Percentiles rank a stretch among this genome's conserved stretches.
Evolutionary conservation across 2,113 vertebrate species (phyloP).

Genomic region (Podiceps cristatus): DNA sequence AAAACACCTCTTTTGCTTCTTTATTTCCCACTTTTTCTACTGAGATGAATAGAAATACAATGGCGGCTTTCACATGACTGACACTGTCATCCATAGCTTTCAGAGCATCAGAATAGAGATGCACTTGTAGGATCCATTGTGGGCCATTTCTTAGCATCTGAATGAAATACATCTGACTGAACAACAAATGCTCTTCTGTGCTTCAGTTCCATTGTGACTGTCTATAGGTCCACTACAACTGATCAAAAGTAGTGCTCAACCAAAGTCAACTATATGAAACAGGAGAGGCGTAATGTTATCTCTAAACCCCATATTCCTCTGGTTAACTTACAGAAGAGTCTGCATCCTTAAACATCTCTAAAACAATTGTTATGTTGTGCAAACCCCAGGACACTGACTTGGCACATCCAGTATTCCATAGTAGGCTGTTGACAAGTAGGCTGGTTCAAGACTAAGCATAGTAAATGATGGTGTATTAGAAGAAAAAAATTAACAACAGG

Average conservation of each 20-base stretch:
- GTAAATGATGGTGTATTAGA: neutral
- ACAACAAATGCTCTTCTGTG: neutral
- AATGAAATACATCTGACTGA: neutral
- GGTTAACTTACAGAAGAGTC: neutral
- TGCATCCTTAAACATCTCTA: neutral
- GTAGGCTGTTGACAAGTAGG: too few relatives aligned
- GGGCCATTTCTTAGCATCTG: neutral
- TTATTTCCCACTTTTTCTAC: neutral
- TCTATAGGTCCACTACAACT: neutral
- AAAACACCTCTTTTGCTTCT: neutral
- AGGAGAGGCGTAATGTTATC: neutral
- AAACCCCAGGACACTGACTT: neutral
- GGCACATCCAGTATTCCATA: neutral
- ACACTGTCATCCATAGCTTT: neutral
- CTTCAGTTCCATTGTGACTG: neutral
- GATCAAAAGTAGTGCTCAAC: neutral
- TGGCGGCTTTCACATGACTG: neutral
- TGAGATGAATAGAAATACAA: neutral
- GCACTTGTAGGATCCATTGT: neutral
- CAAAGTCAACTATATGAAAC: neutral
- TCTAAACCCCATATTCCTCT: neutral
- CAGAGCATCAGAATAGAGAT: neutral
- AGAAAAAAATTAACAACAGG: fast-evolving
- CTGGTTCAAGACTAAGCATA: neutral
- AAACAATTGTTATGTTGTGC: neutral